Base-by-base conservation (phyloP, 2,888 invertebrate species). In the Spatulosminthurus flaviceps region DNA sequence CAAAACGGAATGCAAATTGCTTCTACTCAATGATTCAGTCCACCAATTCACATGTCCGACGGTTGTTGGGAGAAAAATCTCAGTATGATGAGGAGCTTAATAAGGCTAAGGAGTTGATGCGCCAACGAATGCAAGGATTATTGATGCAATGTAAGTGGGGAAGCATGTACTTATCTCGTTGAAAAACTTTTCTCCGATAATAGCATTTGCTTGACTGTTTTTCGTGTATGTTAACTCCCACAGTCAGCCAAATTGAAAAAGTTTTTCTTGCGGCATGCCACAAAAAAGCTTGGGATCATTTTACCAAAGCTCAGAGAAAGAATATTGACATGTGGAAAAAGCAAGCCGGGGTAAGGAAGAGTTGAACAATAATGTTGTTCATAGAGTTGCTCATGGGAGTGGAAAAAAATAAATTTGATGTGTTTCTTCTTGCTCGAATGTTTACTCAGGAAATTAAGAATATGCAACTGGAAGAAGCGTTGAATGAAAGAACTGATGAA, bases 221-320 rank as follows among this genome's bases (percentile, higher is more conserved):
- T 51, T 51, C 51, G 5, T 34, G 34, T 83, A 81, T 83, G n/a
- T 81, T 81, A 82, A 79, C 51, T 26, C 81, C 66, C 80, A 82
- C 84, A 97, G 97, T 97, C 93, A 94, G 95, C 93, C 96, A 97
- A 93, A 96, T 97, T 92, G 97, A 96, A 93, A 94, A 95, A 92
- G 95, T 97, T 90, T 97, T 97, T 92, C 91, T 91, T 89, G 94
- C 95, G 87, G 95, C 97, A 88, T 94, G 93, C 90, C 96, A 96
- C 91, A 97, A 97, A 92, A 96, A 96, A 90, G 96, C 95, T 89
- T 97, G 97, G 97, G 97, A 97, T 93, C 97, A 97, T 93, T 97
- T 98, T 93, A 96, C 96, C 90, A 97, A 97, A 92, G 95, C 97
- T 87, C 97, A 97, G 90, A 92, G 97, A 91, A 97, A 97, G 93